Base-by-base conservation (phyloP, 2,888 invertebrate genomes). In the Globia sparganii region DNA sequence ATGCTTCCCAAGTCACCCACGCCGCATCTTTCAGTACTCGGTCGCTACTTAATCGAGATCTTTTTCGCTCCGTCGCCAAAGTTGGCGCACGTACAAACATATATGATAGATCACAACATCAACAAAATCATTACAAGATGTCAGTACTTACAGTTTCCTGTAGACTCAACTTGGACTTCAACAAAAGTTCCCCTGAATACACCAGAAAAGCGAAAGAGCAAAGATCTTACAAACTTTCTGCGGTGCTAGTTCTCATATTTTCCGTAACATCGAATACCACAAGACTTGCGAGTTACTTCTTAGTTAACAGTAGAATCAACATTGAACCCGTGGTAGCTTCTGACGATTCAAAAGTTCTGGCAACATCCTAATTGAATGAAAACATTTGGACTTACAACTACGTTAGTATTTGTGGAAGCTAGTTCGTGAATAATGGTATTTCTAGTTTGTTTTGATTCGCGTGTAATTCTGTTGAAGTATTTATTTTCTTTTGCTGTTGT, bases 301-400 rank as follows among this genome's bases (percentile, higher is more conserved):
- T 72, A 77, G 72, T 83, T 75, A 21, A 76, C 62, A 77, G 66
- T 62, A 75, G 74, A 78, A 81, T 76, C 73, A 86, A 84, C 81
- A 84, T 11, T 61, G 69, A 66, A 68, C 59, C 62, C 31, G 34
- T 46, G 6, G 62, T 71, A 86, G 77, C 77, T 86, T 79, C 75
- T 67, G 70, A 76, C 72, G 69, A 78, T 78, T 83, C 75, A 15
- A 53, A 68, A 75, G 65, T 85, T 86, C 71, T 77, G 58, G 72
- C 53, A n/a, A 75, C 85, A 77, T 72, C 68, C 61, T 86, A 85
- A 86, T 85, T 86, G 80, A 84, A 85, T 77, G 85, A 86, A 86
- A 85, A 86, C 80, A 86, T 85, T 84, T 73, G 58, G 56, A 75
- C 62, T 77, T 72, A 74, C 49, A 74, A 83, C 78, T 72, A 67